phyloP scores from a whole-genome alignment of 1,140 invertebrate species.

The Armadillidium nasatum region DNA sequence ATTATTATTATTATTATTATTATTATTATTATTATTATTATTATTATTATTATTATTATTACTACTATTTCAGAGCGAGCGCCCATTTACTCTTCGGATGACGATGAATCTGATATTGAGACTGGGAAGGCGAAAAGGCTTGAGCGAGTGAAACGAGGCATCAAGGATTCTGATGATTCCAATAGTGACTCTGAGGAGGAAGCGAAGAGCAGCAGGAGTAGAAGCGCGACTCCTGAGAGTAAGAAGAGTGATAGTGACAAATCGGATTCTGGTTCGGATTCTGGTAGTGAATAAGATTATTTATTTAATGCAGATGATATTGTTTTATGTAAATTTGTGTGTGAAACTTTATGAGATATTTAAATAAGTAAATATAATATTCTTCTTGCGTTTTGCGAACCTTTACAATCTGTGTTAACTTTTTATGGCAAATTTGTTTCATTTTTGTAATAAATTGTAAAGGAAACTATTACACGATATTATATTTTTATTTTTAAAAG shows the following conservation, averaged over 20 bases:
- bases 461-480: no score
- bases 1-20: slow-evolving; percentile 7
- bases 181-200: slow-evolving; percentile 29
- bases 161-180: slow-evolving; percentile 75
- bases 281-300: slow-evolving; percentile 13
- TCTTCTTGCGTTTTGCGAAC: no score
- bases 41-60: neutral
- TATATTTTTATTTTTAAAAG: no score
- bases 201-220: slow-evolving; percentile 23
- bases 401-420: no score
- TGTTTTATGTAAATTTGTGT: no score
- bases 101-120: slow-evolving; percentile 82
- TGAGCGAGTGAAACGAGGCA: slow-evolving; percentile 67
- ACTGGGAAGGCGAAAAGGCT: slow-evolving; percentile 65
- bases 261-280: slow-evolving; percentile 11
- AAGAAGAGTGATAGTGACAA: slow-evolving; percentile 23
- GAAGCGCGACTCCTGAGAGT: slow-evolving; percentile 14
- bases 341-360: no score
- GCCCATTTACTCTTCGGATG: slow-evolving; percentile 84
- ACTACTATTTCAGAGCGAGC: slow-evolving; percentile 46
- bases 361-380: no score
- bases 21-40: slow-evolving; percentile 13
- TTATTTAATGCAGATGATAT: neutral
- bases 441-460: no score
- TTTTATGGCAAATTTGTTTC: no score